Evolutionary conservation across 2,888 invertebrate species (phyloP), one percentile per base, ranked within the genome.

Genomic region (Suillia variegata): DNA sequence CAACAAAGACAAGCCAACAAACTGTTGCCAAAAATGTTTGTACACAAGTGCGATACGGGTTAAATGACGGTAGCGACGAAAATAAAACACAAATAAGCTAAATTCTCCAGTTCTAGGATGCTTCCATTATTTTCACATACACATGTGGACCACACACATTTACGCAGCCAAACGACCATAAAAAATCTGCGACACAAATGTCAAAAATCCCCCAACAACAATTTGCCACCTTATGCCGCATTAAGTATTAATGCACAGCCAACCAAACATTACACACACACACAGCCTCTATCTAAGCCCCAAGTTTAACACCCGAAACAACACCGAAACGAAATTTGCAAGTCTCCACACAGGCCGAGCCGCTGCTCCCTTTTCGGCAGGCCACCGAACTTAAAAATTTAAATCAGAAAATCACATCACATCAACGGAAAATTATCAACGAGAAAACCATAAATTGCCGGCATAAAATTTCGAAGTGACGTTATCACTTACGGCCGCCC

Each of bases 261-360:
- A 69, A 69, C 68, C 69, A 54, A 60, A 58, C 66, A 66, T 58
- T 62, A 54, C 56, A 49, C 56, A 63, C 56, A 62, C 58, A 56
- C 26, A 54, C 20, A 31, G 18, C 21, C 58, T 54, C 22, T 42
- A 58, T 3, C 49, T 17, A 31, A 48, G 38, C n/a, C n/a, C 6
- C 6, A 38, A 13, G 6, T 4, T 38, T 38, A n/a, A 8, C 10
- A 38, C 38, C 4, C 38, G 13, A 38, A 8, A 38, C n/a, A 38
- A 38, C 10, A 5, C 10, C n/a, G n/a, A n/a, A n/a, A n/a, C n/a
- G n/a, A n/a, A n/a, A n/a, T n/a, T n/a, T n/a, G n/a, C n/a, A n/a
- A n/a, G n/a, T n/a, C n/a, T n/a, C n/a, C n/a, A n/a, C n/a, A n/a
- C n/a, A n/a, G n/a, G n/a, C n/a, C n/a, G n/a, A n/a, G n/a, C n/a